Base-by-base conservation (phyloP, 2,888 invertebrate species). In the Xanthorhoe spadicearia region DNA sequence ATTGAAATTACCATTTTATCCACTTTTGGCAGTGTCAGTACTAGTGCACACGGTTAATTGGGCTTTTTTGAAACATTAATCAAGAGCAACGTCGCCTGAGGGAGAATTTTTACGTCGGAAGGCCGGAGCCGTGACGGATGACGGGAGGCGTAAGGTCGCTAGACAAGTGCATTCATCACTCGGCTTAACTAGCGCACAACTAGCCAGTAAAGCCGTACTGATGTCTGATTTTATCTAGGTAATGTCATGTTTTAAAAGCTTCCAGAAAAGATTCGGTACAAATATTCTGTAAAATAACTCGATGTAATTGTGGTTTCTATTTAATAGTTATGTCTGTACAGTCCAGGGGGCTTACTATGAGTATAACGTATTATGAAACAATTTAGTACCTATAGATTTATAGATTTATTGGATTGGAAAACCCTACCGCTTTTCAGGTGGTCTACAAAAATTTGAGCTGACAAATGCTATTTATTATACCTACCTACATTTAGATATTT, bases 31-130 rank as follows among this genome's bases (percentile, higher is more conserved):
- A 3, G 38, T 43, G 10, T 13, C 38, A 10, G 83, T 85, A 85
- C 82, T 83, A 80, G 80, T 83, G 83, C 82, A 79, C 78, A 83
- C 87, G 49, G 59, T 90, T 92, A 92, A 92, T 92, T 90, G 92
- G 90, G 86, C 84, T 92, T 91, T 73, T 89, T 92, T 90, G 83
- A 84, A 87, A 86, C 92, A 92, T 92, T 92, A 90, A 92, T 92
- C 91, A 92, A 90, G 87, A 84, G 84, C 80, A 81, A 81, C 61
- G 66, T 56, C 83, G 83, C 83, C 80, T 79, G 82, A 83, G 89
- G 89, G 88, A 84, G 86, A 87, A 89, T 90, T 90, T 91, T 89
- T 90, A 87, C 82, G 87, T 85, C 83, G 83, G 64, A 61, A 75
- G 77, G 83, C 78, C 82, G 81, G 85, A 84, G 77, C 74, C 74